A percentile compares a stretch with the other conserved stretches of the same genome.
Conservation (phyloP, 2,113 vertebrate genomes). For the Turnix velox region DNA sequence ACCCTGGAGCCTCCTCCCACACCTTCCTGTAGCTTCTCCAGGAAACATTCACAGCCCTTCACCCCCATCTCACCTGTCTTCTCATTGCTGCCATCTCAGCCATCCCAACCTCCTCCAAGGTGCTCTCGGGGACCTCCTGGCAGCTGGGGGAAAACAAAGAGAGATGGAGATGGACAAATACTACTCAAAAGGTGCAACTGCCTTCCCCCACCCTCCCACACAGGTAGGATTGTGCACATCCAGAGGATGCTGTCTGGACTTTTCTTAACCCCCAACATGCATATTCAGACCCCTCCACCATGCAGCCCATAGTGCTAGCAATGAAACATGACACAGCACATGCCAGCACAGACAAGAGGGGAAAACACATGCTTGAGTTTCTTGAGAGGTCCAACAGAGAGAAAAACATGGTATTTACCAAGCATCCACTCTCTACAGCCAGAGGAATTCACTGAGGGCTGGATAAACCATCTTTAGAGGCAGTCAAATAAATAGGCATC, state of each 20-base stretch:
- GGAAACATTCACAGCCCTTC: background rate
- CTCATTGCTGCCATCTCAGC: conserved; percentile 50
- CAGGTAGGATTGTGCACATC: rapidly evolving
- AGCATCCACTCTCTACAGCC: background rate
- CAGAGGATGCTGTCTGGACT: background rate
- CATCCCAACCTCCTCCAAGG: background rate
- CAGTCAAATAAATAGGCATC: background rate
- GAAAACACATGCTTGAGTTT: background rate
- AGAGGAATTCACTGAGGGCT: background rate
- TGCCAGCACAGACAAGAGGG: background rate
- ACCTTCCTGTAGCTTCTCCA: background rate
- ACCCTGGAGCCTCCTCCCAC: background rate
- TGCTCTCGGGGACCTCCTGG: background rate
- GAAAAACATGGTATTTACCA: background rate
- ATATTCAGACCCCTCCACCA: background rate
- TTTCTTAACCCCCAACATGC: background rate
- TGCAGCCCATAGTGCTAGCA: background rate
- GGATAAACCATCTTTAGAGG: background rate
- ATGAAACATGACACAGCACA: background rate
- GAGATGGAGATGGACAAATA: background rate
- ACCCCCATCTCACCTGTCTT: conserved; percentile 42
- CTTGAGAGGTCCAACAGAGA: background rate
- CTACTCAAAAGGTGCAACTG: rapidly evolving
- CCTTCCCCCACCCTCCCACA: rapidly evolving
- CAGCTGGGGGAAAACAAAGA: conserved; percentile 9